Conservation (phyloP, 1,140 invertebrate species). For the Eubasilissa regina region DNA sequence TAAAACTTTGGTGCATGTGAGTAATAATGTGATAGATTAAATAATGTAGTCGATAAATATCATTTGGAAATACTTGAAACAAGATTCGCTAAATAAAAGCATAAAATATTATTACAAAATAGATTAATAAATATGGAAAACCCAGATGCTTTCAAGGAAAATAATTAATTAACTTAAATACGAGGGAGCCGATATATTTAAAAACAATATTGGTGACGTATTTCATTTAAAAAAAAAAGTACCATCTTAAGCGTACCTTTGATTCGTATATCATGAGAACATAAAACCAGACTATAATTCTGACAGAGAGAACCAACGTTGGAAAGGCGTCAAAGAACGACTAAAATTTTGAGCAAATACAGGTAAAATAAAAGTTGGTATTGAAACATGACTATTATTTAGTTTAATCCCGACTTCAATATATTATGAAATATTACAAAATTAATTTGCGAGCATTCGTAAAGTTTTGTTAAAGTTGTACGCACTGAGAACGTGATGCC, state of each 20-base stretch:
- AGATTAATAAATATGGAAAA: no score
- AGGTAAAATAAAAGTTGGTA: not conserved
- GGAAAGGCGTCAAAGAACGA: slow-evolving; percentile 41
- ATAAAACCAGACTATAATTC: slow-evolving; percentile 54
- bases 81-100: no score
- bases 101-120: no score
- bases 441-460: not conserved
- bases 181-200: no score
- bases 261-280: slow-evolving; percentile 19
- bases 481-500: slow-evolving; percentile 30
- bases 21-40: no score
- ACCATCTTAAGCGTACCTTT: slow-evolving; percentile 25
- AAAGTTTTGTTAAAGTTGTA: slow-evolving; percentile 7
- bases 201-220: not conserved
- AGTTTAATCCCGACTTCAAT: no score
- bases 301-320: slow-evolving; percentile 41
- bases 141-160: not conserved
- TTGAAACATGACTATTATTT: not conserved
- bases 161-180: not conserved
- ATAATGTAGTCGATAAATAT: no score
- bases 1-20: no score
- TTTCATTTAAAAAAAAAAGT: not conserved
- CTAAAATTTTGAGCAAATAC: not conserved
- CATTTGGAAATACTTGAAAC: no score
- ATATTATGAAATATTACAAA: not conserved